phyloP scores from a whole-genome alignment of 2,888 invertebrate genomes.

The Philhelius pedissequus region DNA sequence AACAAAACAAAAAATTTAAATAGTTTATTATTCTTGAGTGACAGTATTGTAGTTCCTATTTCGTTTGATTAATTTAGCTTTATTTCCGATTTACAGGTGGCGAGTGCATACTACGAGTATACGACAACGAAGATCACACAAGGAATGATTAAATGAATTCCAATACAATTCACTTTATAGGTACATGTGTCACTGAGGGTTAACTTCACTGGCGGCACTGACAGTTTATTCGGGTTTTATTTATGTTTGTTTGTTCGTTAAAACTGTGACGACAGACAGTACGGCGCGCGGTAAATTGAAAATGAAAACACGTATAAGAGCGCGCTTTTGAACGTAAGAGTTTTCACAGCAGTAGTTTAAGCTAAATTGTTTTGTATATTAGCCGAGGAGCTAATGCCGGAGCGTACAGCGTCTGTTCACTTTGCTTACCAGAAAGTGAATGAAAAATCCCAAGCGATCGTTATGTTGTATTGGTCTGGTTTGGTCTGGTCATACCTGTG shows the following conservation, averaged over 20 bases:
- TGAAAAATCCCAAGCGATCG: constrained; percentile 42
- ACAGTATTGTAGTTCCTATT: constrained; percentile 20
- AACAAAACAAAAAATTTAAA: not conserved
- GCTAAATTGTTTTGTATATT: not conserved
- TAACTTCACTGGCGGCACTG: constrained; percentile 42
- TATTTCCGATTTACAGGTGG: constrained; percentile 34
- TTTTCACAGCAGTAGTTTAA: not conserved
- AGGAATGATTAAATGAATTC: constrained; percentile 59
- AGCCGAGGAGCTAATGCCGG: constrained; percentile 15
- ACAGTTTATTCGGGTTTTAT: constrained; percentile 25
- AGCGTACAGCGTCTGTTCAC: constrained; percentile 53
- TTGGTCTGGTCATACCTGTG: not conserved
- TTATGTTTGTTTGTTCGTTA: constrained; percentile 22
- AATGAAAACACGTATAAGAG: constrained; percentile 59
- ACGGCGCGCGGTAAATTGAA: constrained; percentile 42
- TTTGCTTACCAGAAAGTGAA: constrained; percentile 60
- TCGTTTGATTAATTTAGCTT: constrained; percentile 38
- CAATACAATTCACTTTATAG: constrained; percentile 61
- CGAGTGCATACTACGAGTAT: constrained; percentile 13
- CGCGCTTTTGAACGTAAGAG: constrained; percentile 30
- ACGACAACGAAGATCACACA: constrained; percentile 44
- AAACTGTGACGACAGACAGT: constrained; percentile 42
- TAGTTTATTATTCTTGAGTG: not conserved
- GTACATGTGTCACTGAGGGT: constrained; percentile 32
- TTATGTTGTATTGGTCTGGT: constrained; percentile 12